Evolutionary conservation across 1,140 invertebrate species (phyloP), one percentile per base, ranked within the genome.

Genomic region (Platyura marginata): DNA sequence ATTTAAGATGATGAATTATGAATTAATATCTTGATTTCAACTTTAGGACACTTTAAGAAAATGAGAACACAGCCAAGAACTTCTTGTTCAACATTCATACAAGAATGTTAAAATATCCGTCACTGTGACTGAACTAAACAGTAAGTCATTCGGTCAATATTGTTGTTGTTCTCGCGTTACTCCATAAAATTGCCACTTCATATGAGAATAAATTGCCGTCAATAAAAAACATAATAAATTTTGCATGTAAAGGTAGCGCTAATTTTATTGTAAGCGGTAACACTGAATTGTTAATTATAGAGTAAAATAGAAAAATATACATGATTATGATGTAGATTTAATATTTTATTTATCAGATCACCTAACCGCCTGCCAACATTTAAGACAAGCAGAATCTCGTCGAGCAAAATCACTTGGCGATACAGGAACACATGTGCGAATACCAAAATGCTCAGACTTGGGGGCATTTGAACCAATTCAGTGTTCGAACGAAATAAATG

Each of bases 391-490:
- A 9, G 73, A 75, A 2, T 63, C 68, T 2, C 61, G 75, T 41
- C 63, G 77, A 25, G 74, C 75, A 1, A 71, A 77, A 41, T 66
- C 70, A 0, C 52, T 79, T 18, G 71, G 71, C 3, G 58, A 59
- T 2, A 65, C 65, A 13, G 70, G 71, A 3, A 47, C 67, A 2
- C 56, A 62, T 10, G 65, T 81, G n/a, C 64, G 74, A 5, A 63
- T 79, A 16, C 81, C 81, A 0, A 64, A 74, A 5, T 87, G 83
- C 51, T 65, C 71, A 49, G 66, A 66, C 40, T 61, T 64, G 4
- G 83, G 83, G 3, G 74, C 77, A 44, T 89, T 86, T 49, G 79
- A 83, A 53, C 64, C 67, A 20, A 66, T 88, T 13, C 84, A 89
- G 55, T 87, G 83, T 51, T 69, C 73, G 23, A 71, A 74, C 25